Evolutionary conservation across 2,888 invertebrate genomes (phyloP), one percentile per base, ranked within the genome.

Genomic region (Helicoverpa assulta): DNA sequence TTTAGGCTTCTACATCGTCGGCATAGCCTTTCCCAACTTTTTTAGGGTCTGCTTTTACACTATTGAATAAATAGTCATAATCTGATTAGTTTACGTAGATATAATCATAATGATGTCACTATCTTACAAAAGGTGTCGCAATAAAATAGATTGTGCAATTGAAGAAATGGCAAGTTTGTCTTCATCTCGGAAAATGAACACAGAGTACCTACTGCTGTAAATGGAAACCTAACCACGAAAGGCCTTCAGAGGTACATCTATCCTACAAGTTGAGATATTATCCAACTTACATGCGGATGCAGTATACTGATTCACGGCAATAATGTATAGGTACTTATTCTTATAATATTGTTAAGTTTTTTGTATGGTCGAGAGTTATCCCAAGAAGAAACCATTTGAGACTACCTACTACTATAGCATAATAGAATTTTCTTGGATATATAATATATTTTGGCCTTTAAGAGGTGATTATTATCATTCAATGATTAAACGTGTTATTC

Each of bases 231-330:
- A 51, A 76, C 80, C 80, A 52, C 78, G 67, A 62, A 53, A 0
- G 58, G 62, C 76, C 78, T 80, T 79, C 73, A 73, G 37, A 43
- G 58, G 56, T 29, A 43, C 6, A 54, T n/a, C n/a, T n/a, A 18
- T 37, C 33, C 18, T 61, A 21, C 14, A 21, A 12, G 16, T 21
- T 33, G 29, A 40, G 33, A 60, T 63, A 60, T 63, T 10, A 54
- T 60, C 57, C 18, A 40, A 18, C 58, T 57, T 63, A 74, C 26
- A 78, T 19, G 33, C 70, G 67, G 67, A 81, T 72, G 57, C 60
- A 69, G 64, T 72, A 70, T 80, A 65, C 53, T 43, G 78, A 78
- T 75, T 77, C 75, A 73, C 57, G 37, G 50, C 47, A 57, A 58
- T 65, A n/a, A n/a, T n/a, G n/a, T 69, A 58, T 62, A 61, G 54